Evolutionary conservation across 1,140 invertebrate genomes (phyloP).

Genomic region (Plodia interpunctella): DNA sequence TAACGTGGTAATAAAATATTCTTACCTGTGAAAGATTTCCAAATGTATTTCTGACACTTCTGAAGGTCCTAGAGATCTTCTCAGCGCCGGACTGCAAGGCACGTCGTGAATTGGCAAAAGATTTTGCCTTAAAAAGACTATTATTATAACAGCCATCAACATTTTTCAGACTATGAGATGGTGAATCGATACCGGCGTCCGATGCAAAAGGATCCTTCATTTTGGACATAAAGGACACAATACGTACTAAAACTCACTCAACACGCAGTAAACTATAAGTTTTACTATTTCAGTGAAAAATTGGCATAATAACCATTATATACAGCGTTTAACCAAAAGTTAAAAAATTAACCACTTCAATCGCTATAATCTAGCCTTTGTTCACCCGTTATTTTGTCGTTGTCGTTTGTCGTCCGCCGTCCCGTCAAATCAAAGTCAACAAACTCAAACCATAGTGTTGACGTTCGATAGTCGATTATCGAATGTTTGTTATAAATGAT

Average conservation of each 20-base stretch:
- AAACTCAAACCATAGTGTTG: too few species aligned
- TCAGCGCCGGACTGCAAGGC: slow-evolving; percentile 67
- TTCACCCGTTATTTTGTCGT: too few species aligned
- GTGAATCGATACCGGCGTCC: slow-evolving; percentile 63
- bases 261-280: too few species aligned
- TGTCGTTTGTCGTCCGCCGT: too few species aligned
- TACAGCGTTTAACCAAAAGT: too few species aligned
- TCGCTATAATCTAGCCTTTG: too few species aligned
- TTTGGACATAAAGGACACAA: slow-evolving; percentile 24
- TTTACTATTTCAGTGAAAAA: too few species aligned
- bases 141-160: slow-evolving; percentile 66
- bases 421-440: too few species aligned
- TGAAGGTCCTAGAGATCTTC: slow-evolving; percentile 64
- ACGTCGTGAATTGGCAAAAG: slow-evolving; percentile 65
- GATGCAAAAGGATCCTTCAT: slow-evolving; percentile 68
- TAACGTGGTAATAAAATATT: background rate
- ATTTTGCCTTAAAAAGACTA: slow-evolving; percentile 60
- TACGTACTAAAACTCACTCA: too few species aligned
- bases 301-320: background rate
- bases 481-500: too few species aligned
- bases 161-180: slow-evolving; percentile 54
- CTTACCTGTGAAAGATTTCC: slow-evolving; percentile 64
- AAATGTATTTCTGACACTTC: slow-evolving; percentile 63
- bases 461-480: too few species aligned
- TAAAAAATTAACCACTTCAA: too few species aligned